Base-by-base conservation (phyloP, 1,140 invertebrate genomes). In the Habropoda laboriosa region DNA sequence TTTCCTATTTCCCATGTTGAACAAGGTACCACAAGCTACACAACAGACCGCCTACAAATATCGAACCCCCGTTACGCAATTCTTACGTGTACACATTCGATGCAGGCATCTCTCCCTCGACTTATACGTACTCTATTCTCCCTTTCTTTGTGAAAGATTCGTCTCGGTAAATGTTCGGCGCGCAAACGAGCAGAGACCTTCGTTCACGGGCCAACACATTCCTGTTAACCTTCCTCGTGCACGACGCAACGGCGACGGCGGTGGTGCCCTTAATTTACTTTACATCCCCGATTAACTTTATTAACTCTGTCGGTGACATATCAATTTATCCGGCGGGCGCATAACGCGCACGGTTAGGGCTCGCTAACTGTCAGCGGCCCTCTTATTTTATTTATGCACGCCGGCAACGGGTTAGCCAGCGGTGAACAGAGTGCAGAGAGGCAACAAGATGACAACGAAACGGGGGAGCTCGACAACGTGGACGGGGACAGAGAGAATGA, bases 381-480 rank as follows among this genome's bases (percentile, higher is more conserved):
- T 47, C 38, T 78, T 68, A 68, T 78, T 83, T 82, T 82, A 83
- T 81, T 83, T 83, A 60, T 68, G 70, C 45, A 61, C 58, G 60
- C 51, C 40, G 16, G 55, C 42, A 53, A 60, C 66, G 49, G 66
- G 61, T 30, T 38, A n/a, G 35, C n/a, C 24, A 30, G 32, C 10
- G 30, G 30, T 8, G 12, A 21, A 30, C 18, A 16, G n/a, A 5
- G 51, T 6, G 21, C 27, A 10, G 27, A 70, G 32, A 47, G 2
- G 40, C 32, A 12, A 70, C 32, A 55, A 71, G 66, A 66, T 38
- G 21, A 49, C n/a, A 45, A 68, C 6, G 21, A 57, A 24, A 42
- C n/a, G 47, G 60, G 30, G 16, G 5, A 6, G n/a, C n/a, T n/a
- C n/a, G n/a, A n/a, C n/a, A n/a, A n/a, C n/a, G n/a, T n/a, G n/a